phyloP scores from a whole-genome alignment of 2,888 invertebrate genomes.

The Drosophila leonis region DNA sequence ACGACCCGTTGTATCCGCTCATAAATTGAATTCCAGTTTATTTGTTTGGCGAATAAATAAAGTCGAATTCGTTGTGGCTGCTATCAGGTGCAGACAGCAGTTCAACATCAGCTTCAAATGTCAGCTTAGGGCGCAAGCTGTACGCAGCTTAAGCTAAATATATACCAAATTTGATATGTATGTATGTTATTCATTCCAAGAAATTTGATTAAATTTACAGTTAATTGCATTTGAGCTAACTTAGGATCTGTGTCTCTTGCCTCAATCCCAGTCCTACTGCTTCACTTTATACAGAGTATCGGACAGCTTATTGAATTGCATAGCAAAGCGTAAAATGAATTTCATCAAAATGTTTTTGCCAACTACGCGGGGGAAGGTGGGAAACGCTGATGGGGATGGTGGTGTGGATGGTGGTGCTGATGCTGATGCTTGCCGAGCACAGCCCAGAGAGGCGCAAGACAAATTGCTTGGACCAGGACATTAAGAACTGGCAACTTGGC shows the following conservation, averaged over 20 bases:
- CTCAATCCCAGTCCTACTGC: not conserved
- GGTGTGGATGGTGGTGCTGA: not conserved
- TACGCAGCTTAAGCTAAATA: not conserved
- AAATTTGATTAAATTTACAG: conserved; percentile 25
- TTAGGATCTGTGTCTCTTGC: not conserved
- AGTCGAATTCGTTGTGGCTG: conserved; percentile 6
- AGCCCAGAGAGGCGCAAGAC: conserved; percentile 28
- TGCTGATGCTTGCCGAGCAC: not conserved
- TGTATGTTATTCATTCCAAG: not conserved
- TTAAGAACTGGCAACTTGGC: conserved; percentile 74
- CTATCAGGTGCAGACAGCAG: conserved; percentile 38
- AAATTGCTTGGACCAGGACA: conserved; percentile 67
- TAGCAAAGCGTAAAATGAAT: conserved; percentile 46
- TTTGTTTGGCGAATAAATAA: conserved; percentile 54
- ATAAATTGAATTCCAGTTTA: conserved; percentile 55
- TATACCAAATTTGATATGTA: not conserved
- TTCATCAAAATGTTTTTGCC: conserved; percentile 24
- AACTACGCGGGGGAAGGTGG: not conserved
- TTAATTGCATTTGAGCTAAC: conserved; percentile 25
- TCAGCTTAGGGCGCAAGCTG: not conserved
- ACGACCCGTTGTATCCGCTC: conserved; percentile 35
- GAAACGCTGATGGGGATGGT: not conserved
- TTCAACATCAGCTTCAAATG: conserved; percentile 19
- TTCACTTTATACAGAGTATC: not conserved
- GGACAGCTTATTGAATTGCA: conserved; percentile 36